Evolutionary conservation across 2,113 vertebrate species (phyloP).

Genomic region (Triplophysa dalaica): DNA sequence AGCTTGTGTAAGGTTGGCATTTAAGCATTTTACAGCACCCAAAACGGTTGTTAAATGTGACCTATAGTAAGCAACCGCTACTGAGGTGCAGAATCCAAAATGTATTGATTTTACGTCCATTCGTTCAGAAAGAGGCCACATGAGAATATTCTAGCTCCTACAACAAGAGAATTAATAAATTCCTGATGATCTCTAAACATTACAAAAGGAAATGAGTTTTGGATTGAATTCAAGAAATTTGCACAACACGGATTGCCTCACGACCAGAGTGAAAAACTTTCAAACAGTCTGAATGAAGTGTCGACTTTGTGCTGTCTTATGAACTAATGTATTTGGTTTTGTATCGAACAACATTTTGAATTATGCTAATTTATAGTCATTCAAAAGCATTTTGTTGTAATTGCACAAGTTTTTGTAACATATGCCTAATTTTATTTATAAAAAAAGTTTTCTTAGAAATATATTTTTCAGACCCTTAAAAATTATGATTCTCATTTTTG

Average conservation of each 20-base stretch:
- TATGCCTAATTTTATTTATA: too few relatives aligned
- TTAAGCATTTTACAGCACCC: conserved; percentile 39
- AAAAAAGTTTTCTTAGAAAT: too few relatives aligned
- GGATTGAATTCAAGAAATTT: neutral
- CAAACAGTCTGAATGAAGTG: neutral
- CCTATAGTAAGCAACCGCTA: conserved; percentile 41
- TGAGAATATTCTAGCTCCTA: conserved; percentile 1
- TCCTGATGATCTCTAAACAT: conserved; percentile 5
- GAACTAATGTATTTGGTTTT: neutral
- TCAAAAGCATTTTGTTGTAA: too few relatives aligned
- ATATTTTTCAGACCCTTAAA: too few relatives aligned
- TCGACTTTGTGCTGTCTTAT: neutral
- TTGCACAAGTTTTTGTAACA: too few relatives aligned
- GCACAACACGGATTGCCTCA: neutral
- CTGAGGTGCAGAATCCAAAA: conserved; percentile 42
- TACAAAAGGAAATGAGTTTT: neutral
- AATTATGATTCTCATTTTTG: too few relatives aligned
- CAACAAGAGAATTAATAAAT: conserved; percentile 3
- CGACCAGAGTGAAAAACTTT: neutral
- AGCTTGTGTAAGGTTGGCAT: conserved; percentile 24
- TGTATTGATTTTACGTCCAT: conserved; percentile 45
- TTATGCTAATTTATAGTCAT: too few relatives aligned
- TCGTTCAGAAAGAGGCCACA: conserved; percentile 24
- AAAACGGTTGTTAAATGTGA: conserved; percentile 50
- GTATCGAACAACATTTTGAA: neutral